A percentile compares a stretch with the other conserved stretches of the same genome.
These are phyloP conservation scores for Etheostoma spectabile DNA, from an alignment of 2,113 vertebrate species.

Conservation along the genomic window DNA sequence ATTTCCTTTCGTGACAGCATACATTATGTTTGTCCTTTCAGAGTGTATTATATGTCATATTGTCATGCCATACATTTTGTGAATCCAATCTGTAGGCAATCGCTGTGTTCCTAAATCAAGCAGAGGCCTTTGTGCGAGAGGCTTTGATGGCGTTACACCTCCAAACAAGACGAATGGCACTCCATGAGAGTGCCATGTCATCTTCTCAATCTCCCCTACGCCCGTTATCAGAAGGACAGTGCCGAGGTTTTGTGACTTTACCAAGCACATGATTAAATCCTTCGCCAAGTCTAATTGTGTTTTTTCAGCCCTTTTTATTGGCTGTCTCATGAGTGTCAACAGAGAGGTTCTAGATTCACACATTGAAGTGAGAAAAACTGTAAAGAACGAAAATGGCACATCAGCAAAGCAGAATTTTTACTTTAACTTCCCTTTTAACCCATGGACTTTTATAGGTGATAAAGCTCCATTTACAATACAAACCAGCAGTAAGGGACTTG, in stretches of 20 bases:
- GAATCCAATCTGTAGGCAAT: not conserved
- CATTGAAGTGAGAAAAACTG: not conserved
- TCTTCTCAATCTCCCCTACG: slow-evolving; percentile 8
- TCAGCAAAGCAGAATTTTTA: not conserved
- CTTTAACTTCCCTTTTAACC: slow-evolving; percentile 23
- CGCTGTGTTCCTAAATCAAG: not conserved
- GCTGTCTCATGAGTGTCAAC: slow-evolving; percentile 11
- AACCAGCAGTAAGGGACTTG: not conserved
- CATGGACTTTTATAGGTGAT: slow-evolving; percentile 27
- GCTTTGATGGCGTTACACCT: slow-evolving; percentile 2
- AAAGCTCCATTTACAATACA: slow-evolving; percentile 47
- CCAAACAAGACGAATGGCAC: slow-evolving; percentile 32
- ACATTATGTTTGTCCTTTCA: not conserved
- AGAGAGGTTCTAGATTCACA: slow-evolving; percentile 22
- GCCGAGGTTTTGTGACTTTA: not conserved
- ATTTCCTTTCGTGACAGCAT: not conserved
- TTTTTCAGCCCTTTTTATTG: slow-evolving; percentile 19
- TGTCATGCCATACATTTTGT: not conserved
- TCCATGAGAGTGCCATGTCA: not conserved
- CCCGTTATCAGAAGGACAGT: not conserved
- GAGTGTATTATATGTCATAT: not conserved
- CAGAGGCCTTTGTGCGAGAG: not conserved
- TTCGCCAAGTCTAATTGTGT: not conserved
- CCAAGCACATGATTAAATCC: not conserved
- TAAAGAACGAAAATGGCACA: slow-evolving; percentile 16